A percentile compares a stretch with the other conserved stretches of the same genome.
Conservation (phyloP, 2,797 vertebrate species). For the Pygocentrus nattereri region DNA sequence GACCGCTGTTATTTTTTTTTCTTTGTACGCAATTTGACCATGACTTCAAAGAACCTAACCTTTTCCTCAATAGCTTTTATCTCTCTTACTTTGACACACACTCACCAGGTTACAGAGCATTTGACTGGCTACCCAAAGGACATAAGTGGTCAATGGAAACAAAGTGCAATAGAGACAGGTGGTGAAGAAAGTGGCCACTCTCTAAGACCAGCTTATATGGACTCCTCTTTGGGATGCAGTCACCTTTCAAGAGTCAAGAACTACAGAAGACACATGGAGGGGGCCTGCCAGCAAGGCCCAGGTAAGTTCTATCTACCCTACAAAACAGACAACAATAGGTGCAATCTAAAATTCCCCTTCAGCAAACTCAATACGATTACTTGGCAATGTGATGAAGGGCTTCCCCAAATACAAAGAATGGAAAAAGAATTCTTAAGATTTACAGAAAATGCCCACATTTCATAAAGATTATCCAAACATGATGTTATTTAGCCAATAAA, state of each 20-base stretch:
- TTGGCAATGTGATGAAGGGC: background rate
- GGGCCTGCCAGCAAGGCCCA: conserved; percentile 53
- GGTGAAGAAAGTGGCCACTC: conserved; percentile 41
- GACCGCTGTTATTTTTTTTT: conserved; percentile 34
- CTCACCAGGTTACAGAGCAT: conserved; percentile 54
- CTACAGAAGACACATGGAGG: conserved; percentile 64
- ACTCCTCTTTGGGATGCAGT: conserved; percentile 63
- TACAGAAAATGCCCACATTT: background rate
- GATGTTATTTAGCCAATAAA: conserved; percentile 4
- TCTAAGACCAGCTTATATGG: conserved; percentile 57
- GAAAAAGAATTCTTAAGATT: background rate
- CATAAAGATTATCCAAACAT: background rate
- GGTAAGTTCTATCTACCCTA: conserved; percentile 27
- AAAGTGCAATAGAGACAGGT: conserved; percentile 40
- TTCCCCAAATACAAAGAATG: background rate
- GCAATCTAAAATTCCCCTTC: conserved; percentile 13
- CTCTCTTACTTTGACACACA: conserved; percentile 34
- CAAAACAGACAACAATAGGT: conserved; percentile 28
- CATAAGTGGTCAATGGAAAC: conserved; percentile 50
- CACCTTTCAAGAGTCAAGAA: conserved; percentile 67
- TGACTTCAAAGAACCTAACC: conserved; percentile 48
- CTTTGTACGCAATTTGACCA: conserved; percentile 42
- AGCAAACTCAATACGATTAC: background rate
- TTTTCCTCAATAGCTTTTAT: conserved; percentile 44
- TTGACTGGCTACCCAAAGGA: conserved; percentile 47